phyloP scores from a whole-genome alignment of 2,888 invertebrate genomes.

The Mechanitis mazaeus region DNA sequence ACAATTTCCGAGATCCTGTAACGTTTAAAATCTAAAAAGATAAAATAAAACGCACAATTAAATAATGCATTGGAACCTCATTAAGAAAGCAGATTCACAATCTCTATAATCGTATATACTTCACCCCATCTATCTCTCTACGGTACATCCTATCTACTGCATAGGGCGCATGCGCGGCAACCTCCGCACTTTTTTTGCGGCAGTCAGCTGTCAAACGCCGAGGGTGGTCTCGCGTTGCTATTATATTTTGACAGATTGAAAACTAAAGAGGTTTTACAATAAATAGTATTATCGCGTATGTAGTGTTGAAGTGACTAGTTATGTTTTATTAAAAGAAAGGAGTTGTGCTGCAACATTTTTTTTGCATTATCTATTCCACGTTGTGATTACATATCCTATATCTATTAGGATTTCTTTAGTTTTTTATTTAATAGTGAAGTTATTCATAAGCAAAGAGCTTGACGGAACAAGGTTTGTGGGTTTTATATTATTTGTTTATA shows the following conservation, averaged over 20 bases:
- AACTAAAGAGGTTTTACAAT: conserved; percentile 19
- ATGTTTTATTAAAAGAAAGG: too few species aligned
- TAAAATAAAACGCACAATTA: neutral
- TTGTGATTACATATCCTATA: conserved; percentile 11
- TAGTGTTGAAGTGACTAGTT: neutral
- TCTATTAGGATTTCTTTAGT: conserved; percentile 3
- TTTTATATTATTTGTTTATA: too few species aligned
- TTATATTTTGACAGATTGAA: conserved; percentile 12
- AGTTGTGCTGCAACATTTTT: too few species aligned
- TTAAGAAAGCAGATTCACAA: neutral
- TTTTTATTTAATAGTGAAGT: neutral
- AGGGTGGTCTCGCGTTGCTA: conserved; percentile 35
- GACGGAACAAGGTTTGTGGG: neutral
- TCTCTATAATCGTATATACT: neutral
- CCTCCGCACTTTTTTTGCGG: conserved; percentile 29
- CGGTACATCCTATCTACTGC: conserved; percentile 23
- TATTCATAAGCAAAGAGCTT: neutral
- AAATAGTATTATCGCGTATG: neutral
- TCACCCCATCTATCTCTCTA: neutral
- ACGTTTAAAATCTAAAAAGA: too few species aligned
- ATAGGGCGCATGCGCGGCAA: conserved; percentile 46
- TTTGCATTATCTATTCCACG: neutral
- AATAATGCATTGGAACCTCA: neutral
- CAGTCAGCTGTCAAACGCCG: conserved; percentile 57
- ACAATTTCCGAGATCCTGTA: too few species aligned